Conservation (phyloP, 1,140 invertebrate genomes). For the Solen grandis region DNA sequence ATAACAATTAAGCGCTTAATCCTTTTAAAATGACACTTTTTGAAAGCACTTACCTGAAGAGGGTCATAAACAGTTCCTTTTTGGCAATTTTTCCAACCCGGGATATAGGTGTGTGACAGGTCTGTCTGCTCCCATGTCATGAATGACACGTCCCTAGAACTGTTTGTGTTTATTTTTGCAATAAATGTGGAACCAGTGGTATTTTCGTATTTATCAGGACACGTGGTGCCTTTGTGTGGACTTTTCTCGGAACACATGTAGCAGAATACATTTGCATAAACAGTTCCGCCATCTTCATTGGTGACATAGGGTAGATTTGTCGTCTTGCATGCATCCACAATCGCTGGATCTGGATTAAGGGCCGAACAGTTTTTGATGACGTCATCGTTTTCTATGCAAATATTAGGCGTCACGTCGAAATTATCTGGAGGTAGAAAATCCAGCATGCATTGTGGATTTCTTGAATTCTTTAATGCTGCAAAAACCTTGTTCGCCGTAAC, state of each 20-base stretch:
- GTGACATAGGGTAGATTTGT: slow-evolving; percentile 30
- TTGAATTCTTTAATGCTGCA: neutral
- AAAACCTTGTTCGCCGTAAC: slow-evolving; percentile 15
- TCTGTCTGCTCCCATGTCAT: slow-evolving; percentile 21
- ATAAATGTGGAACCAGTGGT: no score
- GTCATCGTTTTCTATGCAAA: slow-evolving; percentile 14
- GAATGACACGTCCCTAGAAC: no score
- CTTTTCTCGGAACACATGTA: slow-evolving; percentile 22
- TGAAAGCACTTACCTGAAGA: slow-evolving; percentile 13
- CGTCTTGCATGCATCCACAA: neutral
- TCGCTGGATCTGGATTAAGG: neutral
- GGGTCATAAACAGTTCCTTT: slow-evolving; percentile 43
- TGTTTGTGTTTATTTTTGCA: no score
- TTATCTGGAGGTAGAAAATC: slow-evolving; percentile 39
- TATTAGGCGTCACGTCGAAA: neutral
- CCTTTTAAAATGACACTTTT: no score
- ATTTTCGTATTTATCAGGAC: no score
- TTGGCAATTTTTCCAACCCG: no score
- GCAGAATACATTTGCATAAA: slow-evolving; percentile 44
- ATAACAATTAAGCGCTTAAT: no score
- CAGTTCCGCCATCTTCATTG: neutral
- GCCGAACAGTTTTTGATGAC: slow-evolving; percentile 13
- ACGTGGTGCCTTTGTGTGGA: no score
- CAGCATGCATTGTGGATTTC: slow-evolving; percentile 10
- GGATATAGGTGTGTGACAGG: slow-evolving; percentile 1